phyloP scores from a whole-genome alignment of 2,888 invertebrate genomes.

The Orchesellides sinensis region DNA sequence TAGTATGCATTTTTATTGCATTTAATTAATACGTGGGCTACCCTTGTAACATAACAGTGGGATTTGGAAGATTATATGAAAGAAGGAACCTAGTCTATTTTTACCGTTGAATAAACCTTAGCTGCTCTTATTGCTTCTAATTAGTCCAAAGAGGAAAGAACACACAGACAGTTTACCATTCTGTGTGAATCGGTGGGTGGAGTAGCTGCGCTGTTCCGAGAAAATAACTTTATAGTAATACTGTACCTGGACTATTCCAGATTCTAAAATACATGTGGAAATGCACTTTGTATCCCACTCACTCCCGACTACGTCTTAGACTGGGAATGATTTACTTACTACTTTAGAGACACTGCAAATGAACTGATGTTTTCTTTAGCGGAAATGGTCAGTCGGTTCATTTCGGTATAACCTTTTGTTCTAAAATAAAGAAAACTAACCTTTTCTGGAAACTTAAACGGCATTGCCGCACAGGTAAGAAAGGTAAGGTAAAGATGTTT shows the following conservation, averaged over 20 bases:
- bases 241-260: not conserved
- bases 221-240: conserved; percentile 54
- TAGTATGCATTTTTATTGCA: too few relatives aligned
- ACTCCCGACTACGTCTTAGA: not conserved
- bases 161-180: conserved; percentile 57
- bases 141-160: conserved; percentile 43
- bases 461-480: conserved; percentile 47
- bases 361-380: too few relatives aligned
- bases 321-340: conserved; percentile 56
- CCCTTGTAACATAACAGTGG: too few relatives aligned
- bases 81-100: too few relatives aligned
- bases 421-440: not conserved
- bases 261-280: not conserved
- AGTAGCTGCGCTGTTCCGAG: conserved; percentile 53
- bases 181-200: conserved; percentile 43
- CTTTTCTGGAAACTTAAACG: conserved; percentile 18
- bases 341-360: too few relatives aligned
- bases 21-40: too few relatives aligned
- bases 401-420: conserved; percentile 42
- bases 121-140: conserved; percentile 26
- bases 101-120: too few relatives aligned
- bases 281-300: not conserved
- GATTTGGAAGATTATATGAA: too few relatives aligned
- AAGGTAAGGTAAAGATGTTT: conserved; percentile 42
- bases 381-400: conserved; percentile 57